phyloP scores from a whole-genome alignment of 2,113 vertebrate genomes.

The Marcusenius ussheri region DNA sequence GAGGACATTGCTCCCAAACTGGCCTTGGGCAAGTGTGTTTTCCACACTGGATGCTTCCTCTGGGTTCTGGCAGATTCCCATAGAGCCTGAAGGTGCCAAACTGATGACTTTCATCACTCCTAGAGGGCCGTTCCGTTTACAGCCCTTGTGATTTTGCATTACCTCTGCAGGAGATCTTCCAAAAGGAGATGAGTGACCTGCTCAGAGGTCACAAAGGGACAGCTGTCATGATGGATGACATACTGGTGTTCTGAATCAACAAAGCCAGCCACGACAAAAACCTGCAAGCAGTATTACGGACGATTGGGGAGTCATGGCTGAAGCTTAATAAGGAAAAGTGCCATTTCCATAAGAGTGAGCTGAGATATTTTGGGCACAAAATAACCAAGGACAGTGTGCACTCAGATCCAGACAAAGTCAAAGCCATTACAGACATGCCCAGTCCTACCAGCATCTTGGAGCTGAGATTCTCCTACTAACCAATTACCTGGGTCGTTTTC shows the following conservation, averaged over 20 bases:
- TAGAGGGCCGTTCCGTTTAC: neutral
- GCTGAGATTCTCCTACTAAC: neutral
- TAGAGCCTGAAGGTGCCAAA: neutral
- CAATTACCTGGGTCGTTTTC: neutral
- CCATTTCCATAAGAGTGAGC: neutral
- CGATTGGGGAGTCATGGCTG: neutral
- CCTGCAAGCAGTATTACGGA: neutral
- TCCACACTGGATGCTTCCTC: conserved; percentile 13
- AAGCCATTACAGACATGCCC: neutral
- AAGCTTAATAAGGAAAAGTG: neutral
- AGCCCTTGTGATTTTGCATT: neutral
- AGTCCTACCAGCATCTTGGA: neutral
- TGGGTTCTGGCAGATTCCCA: conserved; percentile 24
- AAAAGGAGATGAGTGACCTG: neutral
- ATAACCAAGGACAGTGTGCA: neutral
- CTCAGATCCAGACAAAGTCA: neutral
- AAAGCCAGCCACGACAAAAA: neutral
- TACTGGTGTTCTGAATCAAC: neutral
- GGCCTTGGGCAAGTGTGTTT: neutral
- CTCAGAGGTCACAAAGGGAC: neutral
- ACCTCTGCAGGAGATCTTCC: conserved; percentile 10
- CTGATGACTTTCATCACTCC: conserved; percentile 18
- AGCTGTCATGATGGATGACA: conserved; percentile 23
- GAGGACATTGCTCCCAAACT: conserved; percentile 20
- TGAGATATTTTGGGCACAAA: neutral